Base-by-base conservation (phyloP, 2,113 vertebrate species). In the Dendropsophus ebraccatus region DNA sequence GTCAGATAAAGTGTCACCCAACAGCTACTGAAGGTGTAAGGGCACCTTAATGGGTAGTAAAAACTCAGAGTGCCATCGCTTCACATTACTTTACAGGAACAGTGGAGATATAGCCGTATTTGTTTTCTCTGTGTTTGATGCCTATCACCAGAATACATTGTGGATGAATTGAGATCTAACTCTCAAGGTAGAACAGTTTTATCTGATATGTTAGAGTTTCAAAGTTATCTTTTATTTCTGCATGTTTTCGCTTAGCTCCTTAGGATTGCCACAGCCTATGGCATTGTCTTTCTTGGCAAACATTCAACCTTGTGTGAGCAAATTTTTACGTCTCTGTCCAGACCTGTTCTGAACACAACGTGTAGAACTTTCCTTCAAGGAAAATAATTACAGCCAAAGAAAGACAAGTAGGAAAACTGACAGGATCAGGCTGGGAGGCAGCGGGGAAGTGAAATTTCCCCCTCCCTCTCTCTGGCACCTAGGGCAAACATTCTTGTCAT, bases 301-400 rank as follows among this genome's bases (percentile, higher is more conserved):
- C 16, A 45, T 45, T 41, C 70, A 37, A 76, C 37, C 74, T 78
- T 62, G 73, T 85, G 58, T 67, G 74, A 85, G 74, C 28, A 67
- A 85, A 77, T 78, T 85, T 35, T 65, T 56, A 41, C 45, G 17
- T 67, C 28, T 37, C 58, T 85, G 83, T 62, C 83, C 47, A 65
- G 74, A 85, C 83, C 83, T 85, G 83, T 52, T 69, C 72, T 28
- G 21, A 85, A 52, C 73, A 56, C 54, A 85, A 79, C 75, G 56
- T 69, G 60, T 85, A 65, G 47, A 79, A 85, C 52, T 85, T 85
- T 85, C 84, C 84, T 85, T 79, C 84, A 85, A 79, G 84, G 84
- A 85, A 85, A 85, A 79, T 76, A 79, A 85, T 78, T 85, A 77
- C 84, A 85, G 84, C 84, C 75, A 85, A 85, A 79, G 84, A 85